These are phyloP conservation scores for Drosophila kambysellisi DNA, from an alignment of 2,888 invertebrate genomes.

Conservation along the genomic window DNA sequence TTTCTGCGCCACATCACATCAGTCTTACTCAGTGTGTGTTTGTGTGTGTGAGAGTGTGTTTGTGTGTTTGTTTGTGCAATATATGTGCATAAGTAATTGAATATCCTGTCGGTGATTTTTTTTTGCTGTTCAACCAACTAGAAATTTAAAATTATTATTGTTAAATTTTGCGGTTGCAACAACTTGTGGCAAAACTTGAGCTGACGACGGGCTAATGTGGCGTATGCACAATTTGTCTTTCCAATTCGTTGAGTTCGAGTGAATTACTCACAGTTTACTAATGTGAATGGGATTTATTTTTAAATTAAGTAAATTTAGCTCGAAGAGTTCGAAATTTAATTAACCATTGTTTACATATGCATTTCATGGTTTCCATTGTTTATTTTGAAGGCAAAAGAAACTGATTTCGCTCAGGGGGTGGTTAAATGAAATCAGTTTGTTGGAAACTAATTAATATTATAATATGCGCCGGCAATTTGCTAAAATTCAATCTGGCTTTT, in stretches of 20 bases:
- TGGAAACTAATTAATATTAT: constrained; percentile 63
- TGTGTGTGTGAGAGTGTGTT: neutral
- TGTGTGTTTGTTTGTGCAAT: constrained; percentile 16
- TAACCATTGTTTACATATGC: constrained; percentile 45
- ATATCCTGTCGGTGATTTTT: constrained; percentile 30
- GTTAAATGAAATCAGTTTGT: constrained; percentile 52
- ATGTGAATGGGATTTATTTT: neutral
- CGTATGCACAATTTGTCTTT: constrained; percentile 44
- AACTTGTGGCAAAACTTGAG: constrained; percentile 28
- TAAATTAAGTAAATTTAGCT: constrained; percentile 22
- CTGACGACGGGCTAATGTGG: constrained; percentile 28
- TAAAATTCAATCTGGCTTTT: constrained; percentile 41
- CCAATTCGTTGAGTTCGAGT: constrained; percentile 28
- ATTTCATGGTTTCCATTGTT: constrained; percentile 39
- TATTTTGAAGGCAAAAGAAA: constrained; percentile 16
- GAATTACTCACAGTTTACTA: constrained; percentile 4
- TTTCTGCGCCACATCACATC: constrained; percentile 45
- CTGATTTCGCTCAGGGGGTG: neutral
- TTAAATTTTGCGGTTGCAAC: constrained; percentile 31
- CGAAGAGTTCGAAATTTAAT: constrained; percentile 8
- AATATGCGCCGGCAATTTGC: constrained; percentile 42
- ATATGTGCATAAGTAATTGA: constrained; percentile 49
- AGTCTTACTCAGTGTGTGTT: neutral
- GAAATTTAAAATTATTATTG: constrained; percentile 32
- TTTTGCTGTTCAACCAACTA: constrained; percentile 33